A percentile compares a stretch with the other conserved stretches of the same genome.
phyloP scores from a whole-genome alignment of 2,113 vertebrate genomes.

The Lepidothrix coronata region DNA sequence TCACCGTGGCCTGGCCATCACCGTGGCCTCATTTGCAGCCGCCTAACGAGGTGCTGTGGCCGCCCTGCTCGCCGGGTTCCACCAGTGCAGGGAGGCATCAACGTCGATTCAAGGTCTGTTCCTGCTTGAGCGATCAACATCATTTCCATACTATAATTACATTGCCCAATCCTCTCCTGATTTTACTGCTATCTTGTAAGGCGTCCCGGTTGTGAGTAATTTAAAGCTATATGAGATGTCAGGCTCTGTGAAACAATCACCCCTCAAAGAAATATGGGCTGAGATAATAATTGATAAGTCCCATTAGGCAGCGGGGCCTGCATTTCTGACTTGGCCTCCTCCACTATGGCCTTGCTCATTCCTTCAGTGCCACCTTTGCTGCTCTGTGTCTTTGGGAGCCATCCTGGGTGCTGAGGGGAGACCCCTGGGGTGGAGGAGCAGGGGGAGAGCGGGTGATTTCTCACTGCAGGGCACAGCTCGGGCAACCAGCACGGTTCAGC shows the following conservation, averaged over 20 bases:
- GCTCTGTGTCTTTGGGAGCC: neutral
- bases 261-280: conserved; percentile 83
- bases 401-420: neutral
- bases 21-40: neutral
- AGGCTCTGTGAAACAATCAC: conserved; percentile 86
- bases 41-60: neutral
- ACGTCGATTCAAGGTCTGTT: conserved; percentile 82
- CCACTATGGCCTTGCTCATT: conserved; percentile 62
- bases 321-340: conserved; percentile 70
- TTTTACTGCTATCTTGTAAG: conserved; percentile 86
- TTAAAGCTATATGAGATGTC: conserved; percentile 88
- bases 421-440: neutral
- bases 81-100: neutral
- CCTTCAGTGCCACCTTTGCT: neutral
- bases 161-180: conserved; percentile 88
- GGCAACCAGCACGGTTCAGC: neutral
- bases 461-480: neutral
- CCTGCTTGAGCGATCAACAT: conserved; percentile 86
- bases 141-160: conserved; percentile 97
- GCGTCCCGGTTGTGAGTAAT: conserved; percentile 83
- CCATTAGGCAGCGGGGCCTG: conserved; percentile 77
- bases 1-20: neutral
- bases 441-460: neutral
- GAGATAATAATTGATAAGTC: conserved; percentile 87
- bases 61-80: neutral